Conservation (phyloP, 2,113 vertebrate species). For the Panurus biarmicus region DNA sequence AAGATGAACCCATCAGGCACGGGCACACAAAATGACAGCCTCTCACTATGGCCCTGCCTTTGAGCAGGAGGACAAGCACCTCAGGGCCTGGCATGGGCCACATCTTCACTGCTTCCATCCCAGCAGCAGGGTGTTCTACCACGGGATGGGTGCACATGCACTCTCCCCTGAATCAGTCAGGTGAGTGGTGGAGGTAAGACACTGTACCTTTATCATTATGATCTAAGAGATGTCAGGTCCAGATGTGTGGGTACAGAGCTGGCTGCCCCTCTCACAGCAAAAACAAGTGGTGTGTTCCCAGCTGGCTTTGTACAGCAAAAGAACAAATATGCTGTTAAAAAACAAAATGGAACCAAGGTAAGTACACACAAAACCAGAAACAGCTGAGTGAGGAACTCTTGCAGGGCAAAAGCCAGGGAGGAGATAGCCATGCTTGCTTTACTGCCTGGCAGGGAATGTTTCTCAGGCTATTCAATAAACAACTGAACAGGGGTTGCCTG, state of each 20-base stretch:
- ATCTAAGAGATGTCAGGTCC: conserved; percentile 2
- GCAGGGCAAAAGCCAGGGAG: neutral
- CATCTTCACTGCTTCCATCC: neutral
- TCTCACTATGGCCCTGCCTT: neutral
- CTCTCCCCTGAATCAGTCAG: neutral
- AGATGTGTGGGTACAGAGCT: neutral
- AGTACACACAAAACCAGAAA: neutral
- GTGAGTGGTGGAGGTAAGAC: neutral
- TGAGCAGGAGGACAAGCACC: neutral
- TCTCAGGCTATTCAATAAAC: neutral
- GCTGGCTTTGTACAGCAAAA: neutral
- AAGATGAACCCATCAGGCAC: neutral
- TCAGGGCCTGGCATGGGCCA: neutral
- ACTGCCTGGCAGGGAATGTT: neutral
- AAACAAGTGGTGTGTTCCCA: neutral
- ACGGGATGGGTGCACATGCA: neutral
- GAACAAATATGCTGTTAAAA: neutral
- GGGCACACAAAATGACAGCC: neutral
- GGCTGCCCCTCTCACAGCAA: neutral
- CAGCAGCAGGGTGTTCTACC: neutral
- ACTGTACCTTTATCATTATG: conserved; percentile 40
- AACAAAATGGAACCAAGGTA: neutral
- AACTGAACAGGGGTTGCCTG: neutral
- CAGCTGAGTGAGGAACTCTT: neutral
- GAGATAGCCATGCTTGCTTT: neutral